A percentile compares a stretch with the other conserved stretches of the same genome.
These are phyloP conservation scores for Oreochromis tanganicae DNA, from an alignment of 2,113 vertebrate genomes.

Conservation along the genomic window DNA sequence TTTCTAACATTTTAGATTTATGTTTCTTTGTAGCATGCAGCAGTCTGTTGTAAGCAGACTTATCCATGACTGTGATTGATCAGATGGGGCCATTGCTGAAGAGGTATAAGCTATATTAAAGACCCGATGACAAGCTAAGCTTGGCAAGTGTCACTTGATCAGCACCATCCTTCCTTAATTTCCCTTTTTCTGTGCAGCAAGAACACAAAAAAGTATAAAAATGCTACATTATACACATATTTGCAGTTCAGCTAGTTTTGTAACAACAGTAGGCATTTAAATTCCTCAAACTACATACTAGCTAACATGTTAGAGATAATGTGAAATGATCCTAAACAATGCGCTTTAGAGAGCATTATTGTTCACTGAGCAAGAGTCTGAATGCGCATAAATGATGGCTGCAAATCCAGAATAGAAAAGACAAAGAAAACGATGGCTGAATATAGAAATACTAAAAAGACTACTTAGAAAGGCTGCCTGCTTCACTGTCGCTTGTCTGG, in stretches of 20 bases:
- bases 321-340: slow-evolving; percentile 7
- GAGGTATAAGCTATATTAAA: background rate
- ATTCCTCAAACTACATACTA: background rate
- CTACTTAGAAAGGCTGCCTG: slow-evolving; percentile 4
- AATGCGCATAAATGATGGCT: background rate
- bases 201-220: background rate
- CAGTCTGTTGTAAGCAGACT: background rate
- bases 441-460: slow-evolving; percentile 25
- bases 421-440: slow-evolving; percentile 35
- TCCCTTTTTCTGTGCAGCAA: background rate
- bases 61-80: background rate
- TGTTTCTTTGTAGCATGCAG: background rate
- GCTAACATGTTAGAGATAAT: background rate
- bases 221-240: background rate
- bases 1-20: background rate
- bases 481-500: slow-evolving; percentile 22
- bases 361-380: background rate
- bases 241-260: background rate
- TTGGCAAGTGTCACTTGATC: background rate
- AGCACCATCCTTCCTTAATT: background rate
- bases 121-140: background rate
- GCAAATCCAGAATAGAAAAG: slow-evolving; percentile 1
- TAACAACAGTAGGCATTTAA: background rate
- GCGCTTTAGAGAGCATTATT: background rate
- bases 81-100: background rate